Evolutionary conservation across 2,113 vertebrate species (phyloP).

Genomic region (Myanophis thanlyinensis): DNA sequence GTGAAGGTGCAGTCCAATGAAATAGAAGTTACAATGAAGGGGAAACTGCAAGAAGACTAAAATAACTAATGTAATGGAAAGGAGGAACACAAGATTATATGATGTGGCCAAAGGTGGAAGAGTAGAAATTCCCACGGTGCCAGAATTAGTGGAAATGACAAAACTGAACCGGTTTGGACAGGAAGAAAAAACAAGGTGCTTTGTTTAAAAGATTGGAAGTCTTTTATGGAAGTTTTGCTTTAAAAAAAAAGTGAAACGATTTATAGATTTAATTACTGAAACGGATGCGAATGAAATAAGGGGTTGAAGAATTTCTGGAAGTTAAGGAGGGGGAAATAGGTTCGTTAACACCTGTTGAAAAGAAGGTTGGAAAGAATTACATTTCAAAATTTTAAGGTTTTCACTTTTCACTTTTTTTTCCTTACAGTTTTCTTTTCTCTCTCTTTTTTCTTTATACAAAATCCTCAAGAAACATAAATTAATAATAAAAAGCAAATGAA

Average conservation of each 20-base stretch:
- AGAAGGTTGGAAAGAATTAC: not conserved
- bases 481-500: not conserved
- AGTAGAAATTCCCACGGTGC: not conserved
- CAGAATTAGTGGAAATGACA: not conserved
- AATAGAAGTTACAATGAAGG: not conserved
- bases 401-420: not conserved
- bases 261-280: not conserved
- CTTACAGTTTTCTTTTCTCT: fast-evolving
- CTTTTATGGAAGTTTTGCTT: not conserved
- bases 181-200: not conserved
- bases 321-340: not conserved
- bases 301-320: not conserved
- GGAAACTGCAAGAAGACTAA: not conserved
- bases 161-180: not conserved
- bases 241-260: not conserved
- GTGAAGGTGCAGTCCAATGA: not conserved
- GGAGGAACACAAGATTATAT: not conserved
- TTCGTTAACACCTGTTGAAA: not conserved
- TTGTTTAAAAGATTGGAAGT: not conserved
- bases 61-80: not conserved
- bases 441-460: not conserved
- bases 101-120: not conserved
- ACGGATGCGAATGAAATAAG: not conserved
- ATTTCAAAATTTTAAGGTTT: not conserved
- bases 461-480: not conserved